Conservation (phyloP, 1,140 invertebrate species). For the Elymnias hypermnestra region DNA sequence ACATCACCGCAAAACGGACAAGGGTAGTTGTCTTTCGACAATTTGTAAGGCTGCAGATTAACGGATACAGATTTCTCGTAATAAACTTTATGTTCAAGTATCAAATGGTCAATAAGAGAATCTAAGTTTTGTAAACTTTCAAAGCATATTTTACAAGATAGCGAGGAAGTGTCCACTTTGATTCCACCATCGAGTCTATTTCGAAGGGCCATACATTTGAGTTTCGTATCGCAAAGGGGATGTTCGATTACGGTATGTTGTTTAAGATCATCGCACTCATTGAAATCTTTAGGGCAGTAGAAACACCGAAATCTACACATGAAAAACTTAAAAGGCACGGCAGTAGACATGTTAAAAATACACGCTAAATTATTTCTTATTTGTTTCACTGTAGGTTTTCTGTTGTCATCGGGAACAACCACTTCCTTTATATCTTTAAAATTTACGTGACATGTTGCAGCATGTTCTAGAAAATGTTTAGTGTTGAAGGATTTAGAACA, state of each 20-base stretch:
- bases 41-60: constrained; percentile 43
- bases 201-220: constrained; percentile 45
- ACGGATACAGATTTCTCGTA: constrained; percentile 40
- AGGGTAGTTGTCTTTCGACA: constrained; percentile 50
- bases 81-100: constrained; percentile 39
- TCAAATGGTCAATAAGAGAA: constrained; percentile 45
- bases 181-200: constrained; percentile 48
- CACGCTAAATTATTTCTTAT: constrained; percentile 51
- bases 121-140: constrained; percentile 35
- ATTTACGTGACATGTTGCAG: constrained; percentile 1
- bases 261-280: constrained; percentile 48
- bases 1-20: constrained; percentile 42
- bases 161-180: constrained; percentile 44
- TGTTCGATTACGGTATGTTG: constrained; percentile 45
- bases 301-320: constrained; percentile 48
- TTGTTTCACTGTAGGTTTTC: constrained; percentile 27
- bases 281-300: constrained; percentile 51
- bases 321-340: constrained; percentile 54
- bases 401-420: background rate
- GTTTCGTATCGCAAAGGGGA: constrained; percentile 47
- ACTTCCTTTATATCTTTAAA: background rate
- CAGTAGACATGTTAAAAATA: constrained; percentile 57
- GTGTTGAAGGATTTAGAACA: background rate
- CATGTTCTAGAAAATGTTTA: constrained; percentile 6
- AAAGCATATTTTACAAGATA: constrained; percentile 49